Evolutionary conservation across 2,113 vertebrate genomes (phyloP), one percentile per base, ranked within the genome.

Genomic region (Podiceps cristatus): DNA sequence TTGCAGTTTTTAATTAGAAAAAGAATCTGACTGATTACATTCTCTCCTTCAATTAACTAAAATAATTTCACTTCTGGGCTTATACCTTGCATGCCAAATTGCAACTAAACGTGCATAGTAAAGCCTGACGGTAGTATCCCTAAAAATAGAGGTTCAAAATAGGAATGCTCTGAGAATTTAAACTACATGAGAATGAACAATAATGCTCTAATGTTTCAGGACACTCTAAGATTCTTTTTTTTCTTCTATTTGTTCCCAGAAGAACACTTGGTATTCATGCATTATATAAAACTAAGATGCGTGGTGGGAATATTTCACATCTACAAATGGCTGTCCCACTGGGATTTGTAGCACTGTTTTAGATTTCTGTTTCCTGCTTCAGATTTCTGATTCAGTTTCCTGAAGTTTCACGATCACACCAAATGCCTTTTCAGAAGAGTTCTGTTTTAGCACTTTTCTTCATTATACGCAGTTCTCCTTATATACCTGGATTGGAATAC

Each of bases 291-390:
- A 37, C 37, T 37, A 72, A 77, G 18, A 64, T 97, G 96, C 95
- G 94, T 94, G 81, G 60, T 97, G 93, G 97, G 97, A 96, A 96
- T 92, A 84, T 62, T 96, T 97, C 67, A 80, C 88, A 85, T 94
- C 84, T 93, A 94, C 68, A 90, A 80, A 68, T 60, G 59, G n/a
- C 81, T 84, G 59, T 88, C 86, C 95, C 96, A 58, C 14, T 82
- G 97, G 98, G 97, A 92, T 96, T 94, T 93, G 78, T 86, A 97
- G 88, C 93, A 86, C 93, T 96, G 97, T 93, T 98, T 98, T 93
- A 90, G 96, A 85, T 98, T 98, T 97, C 82, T 53, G 91, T 96
- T 98, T 98, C 97, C 98, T 98, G 98, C 96, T 95, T 98, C 79
- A 86, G 81, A 71, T 97, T 98, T 98, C 96, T 97, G 74, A 86